Conservation (phyloP, 2,888 invertebrate species). For the Cantharis lateralis region DNA sequence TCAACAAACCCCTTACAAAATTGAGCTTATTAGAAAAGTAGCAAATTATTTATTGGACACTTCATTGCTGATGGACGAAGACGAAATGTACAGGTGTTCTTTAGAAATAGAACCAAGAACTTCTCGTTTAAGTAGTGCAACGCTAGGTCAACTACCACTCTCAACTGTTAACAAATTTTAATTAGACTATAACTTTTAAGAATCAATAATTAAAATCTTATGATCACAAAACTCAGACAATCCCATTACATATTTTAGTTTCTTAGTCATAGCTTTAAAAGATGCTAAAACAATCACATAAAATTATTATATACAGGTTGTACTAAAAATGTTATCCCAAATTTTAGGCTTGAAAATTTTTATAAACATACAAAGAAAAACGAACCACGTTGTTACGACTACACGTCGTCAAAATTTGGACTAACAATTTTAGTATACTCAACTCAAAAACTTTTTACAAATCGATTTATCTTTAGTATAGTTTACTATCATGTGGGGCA, state of each 20-base stretch:
- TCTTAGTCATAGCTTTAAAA: background rate
- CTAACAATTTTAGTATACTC: background rate
- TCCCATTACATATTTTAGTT: background rate
- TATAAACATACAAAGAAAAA: no score
- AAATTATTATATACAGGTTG: background rate
- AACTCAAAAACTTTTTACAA: background rate
- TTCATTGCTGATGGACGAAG: conserved; percentile 76
- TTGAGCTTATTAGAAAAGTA: conserved; percentile 82
- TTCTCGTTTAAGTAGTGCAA: conserved; percentile 60
- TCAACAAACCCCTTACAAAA: conserved; percentile 90
- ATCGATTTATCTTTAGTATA: background rate
- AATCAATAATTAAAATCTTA: background rate
- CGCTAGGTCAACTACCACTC: conserved; percentile 37
- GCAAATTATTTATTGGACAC: conserved; percentile 80
- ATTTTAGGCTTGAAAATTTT: background rate
- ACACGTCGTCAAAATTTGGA: no score
- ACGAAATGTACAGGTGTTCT: conserved; percentile 79
- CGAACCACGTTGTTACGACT: no score
- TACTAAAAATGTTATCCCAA: background rate
- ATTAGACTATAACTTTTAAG: background rate
- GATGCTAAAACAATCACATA: background rate
- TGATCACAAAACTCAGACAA: background rate
- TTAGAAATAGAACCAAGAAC: conserved; percentile 83
- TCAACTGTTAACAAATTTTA: conserved; percentile 17
- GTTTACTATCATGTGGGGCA: background rate